These are phyloP conservation scores for Holacanthus passer DNA, from an alignment of 2,113 vertebrate genomes.

Conservation along the genomic window DNA sequence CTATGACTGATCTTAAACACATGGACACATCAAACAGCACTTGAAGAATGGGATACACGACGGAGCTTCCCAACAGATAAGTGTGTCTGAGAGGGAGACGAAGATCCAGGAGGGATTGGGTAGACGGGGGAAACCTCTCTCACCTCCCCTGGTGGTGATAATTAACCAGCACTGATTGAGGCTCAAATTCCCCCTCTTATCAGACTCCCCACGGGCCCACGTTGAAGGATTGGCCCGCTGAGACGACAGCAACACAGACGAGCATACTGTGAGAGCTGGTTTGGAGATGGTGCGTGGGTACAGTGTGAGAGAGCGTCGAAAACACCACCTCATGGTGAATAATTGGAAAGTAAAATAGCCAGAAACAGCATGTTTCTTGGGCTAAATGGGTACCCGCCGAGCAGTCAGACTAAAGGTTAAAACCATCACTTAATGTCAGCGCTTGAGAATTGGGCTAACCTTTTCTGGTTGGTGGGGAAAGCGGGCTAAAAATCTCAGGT, in stretches of 20 bases:
- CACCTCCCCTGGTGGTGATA: slow-evolving; percentile 77
- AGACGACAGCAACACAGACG: slow-evolving; percentile 49
- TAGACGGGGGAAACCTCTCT: slow-evolving; percentile 60
- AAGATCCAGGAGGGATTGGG: slow-evolving; percentile 57
- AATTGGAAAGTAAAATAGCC: slow-evolving; percentile 47
- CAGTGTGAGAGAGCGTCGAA: slow-evolving; percentile 4
- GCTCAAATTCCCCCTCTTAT: slow-evolving; percentile 75
- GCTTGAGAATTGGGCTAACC: slow-evolving; percentile 55
- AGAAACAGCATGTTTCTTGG: slow-evolving; percentile 40
- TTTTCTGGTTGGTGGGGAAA: slow-evolving; percentile 50
- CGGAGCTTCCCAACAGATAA: slow-evolving; percentile 14
- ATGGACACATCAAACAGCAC: not conserved
- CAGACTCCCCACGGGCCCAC: slow-evolving; percentile 60
- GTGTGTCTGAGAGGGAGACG: slow-evolving; percentile 35
- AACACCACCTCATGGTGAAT: slow-evolving; percentile 11
- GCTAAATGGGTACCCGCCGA: slow-evolving; percentile 29
- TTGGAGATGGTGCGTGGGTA: slow-evolving; percentile 10
- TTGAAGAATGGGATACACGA: not conserved
- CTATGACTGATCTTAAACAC: not conserved
- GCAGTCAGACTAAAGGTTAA: slow-evolving; percentile 66
- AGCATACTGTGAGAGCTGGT: slow-evolving; percentile 38
- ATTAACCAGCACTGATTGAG: slow-evolving; percentile 83
- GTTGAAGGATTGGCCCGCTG: slow-evolving; percentile 58
- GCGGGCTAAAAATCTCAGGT: slow-evolving; percentile 5
- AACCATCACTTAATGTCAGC: slow-evolving; percentile 64